Evolutionary conservation across 2,797 vertebrate genomes (phyloP).

Genomic region (Liasis olivaceus): DNA sequence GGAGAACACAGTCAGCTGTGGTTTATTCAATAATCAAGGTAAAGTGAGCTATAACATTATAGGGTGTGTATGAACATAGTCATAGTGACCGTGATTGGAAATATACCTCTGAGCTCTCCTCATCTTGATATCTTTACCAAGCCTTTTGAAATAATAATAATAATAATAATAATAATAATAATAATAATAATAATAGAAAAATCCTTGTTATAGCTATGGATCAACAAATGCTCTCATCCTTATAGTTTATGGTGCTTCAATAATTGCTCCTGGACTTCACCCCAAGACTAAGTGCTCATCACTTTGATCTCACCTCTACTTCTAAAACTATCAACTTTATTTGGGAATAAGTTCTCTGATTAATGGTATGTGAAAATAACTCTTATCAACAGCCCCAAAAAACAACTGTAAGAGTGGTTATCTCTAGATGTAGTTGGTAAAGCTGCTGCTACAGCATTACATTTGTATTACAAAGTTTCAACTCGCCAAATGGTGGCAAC

Average conservation of each 20-base stretch:
- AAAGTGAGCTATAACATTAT: too few species aligned
- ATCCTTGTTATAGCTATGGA: not conserved
- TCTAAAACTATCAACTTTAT: not conserved
- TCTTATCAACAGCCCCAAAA: not conserved
- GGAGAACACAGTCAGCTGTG: too few species aligned
- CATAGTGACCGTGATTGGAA: not conserved
- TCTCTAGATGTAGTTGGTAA: not conserved
- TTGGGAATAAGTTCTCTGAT: not conserved
- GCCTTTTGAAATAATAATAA: not conserved
- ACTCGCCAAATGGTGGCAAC: slow-evolving; percentile 4
- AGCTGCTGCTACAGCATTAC: fast-evolving
- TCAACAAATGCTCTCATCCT: not conserved
- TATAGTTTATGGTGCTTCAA: not conserved
- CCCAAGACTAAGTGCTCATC: not conserved
- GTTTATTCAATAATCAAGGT: too few species aligned
- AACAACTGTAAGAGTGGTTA: not conserved
- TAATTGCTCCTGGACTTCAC: not conserved
- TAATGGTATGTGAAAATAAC: not conserved
- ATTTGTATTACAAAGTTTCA: not conserved
- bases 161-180: too few species aligned
- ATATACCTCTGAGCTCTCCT: not conserved
- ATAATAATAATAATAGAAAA: not conserved
- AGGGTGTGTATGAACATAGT: too few species aligned
- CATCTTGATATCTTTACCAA: too few species aligned
- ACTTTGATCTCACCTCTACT: not conserved